phyloP scores from a whole-genome alignment of 2,888 invertebrate genomes.

The Apamea anceps region DNA sequence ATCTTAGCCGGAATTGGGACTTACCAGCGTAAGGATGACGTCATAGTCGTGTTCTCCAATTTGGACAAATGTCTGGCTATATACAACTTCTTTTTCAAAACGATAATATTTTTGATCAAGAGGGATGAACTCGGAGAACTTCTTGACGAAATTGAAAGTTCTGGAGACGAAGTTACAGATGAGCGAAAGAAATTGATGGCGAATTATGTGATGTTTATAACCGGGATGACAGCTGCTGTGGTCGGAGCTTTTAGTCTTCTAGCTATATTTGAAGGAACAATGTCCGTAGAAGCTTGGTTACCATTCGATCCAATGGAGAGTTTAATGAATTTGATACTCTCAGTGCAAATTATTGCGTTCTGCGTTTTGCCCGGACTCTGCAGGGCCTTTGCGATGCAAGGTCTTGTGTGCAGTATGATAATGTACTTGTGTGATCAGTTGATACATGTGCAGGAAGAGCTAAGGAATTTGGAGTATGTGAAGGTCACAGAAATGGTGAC shows the following conservation, averaged over 20 bases:
- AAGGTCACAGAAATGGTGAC: constrained; percentile 66
- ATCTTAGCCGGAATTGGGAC: constrained; percentile 76
- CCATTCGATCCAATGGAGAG: constrained; percentile 80
- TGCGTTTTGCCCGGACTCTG: constrained; percentile 75
- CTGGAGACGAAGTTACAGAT: constrained; percentile 77
- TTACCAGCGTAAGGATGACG: constrained; percentile 71
- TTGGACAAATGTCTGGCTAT: constrained; percentile 78
- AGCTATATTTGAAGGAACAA: constrained; percentile 75
- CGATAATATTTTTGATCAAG: constrained; percentile 74
- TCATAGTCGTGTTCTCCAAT: constrained; percentile 73
- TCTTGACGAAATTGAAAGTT: constrained; percentile 76
- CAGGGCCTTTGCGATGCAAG: constrained; percentile 81
- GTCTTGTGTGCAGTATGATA: constrained; percentile 80
- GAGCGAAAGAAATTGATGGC: constrained; percentile 75
- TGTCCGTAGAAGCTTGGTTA: constrained; percentile 82
- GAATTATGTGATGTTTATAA: constrained; percentile 70
- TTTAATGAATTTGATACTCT: constrained; percentile 72
- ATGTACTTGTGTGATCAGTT: constrained; percentile 85
- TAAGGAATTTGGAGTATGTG: constrained; percentile 72
- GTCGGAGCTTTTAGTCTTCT: constrained; percentile 72
- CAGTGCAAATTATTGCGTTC: constrained; percentile 72
- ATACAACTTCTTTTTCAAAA: constrained; percentile 80
- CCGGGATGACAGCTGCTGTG: constrained; percentile 66
- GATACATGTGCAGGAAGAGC: constrained; percentile 74
- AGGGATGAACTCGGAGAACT: constrained; percentile 73